Evolutionary conservation across 2,797 vertebrate species (phyloP), one percentile per base, ranked within the genome.

Genomic region (Adrianichthys oophorus): DNA sequence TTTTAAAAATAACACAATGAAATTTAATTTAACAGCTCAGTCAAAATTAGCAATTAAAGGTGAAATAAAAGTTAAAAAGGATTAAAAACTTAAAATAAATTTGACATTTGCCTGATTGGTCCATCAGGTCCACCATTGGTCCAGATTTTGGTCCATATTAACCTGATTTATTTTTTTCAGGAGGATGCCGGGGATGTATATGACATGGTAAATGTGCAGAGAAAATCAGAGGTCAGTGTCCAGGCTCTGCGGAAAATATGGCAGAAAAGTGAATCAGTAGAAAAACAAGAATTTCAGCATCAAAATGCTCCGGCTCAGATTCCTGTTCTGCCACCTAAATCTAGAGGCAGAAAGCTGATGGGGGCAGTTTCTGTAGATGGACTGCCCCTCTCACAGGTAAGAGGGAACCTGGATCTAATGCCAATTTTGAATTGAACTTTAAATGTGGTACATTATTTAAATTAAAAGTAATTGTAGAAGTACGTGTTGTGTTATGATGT

Each of bases 161-260:
- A 64, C 14, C 0, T 0, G 8, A 15, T 14, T 17, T n/a, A 4
- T 46, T 47, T 0, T 53, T 62, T 73, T 16, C 73, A 94, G 92
- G 65, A 40, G 1, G 62, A 71, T 13, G 49, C 83, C 15, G 50
- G 37, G 13, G 82, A 90, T 1, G 40, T 94, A 21, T 94, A 94
- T 1, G 92, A 95, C 0, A 84, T 92, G 60, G 85, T 94, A 54
- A 79, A 67, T 1, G 2, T 15, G 46, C 76, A 19, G 37, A 47
- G 6, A 21, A 74, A 7, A 15, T 15, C 72, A 0, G 76, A 65
- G 4, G 74, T 90, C 50, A 89, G 80, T 1, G 89, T 91, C 17
- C 76, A 81, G n/a, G 88, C 89, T 59, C 69, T 88, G 64, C 67
- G 74, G 47, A 66, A 15, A 19, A 46, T 87, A 19, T 90, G 90